These are phyloP conservation scores for Drosophila neonasuta DNA, from an alignment of 2,888 invertebrate species.

Conservation along the genomic window DNA sequence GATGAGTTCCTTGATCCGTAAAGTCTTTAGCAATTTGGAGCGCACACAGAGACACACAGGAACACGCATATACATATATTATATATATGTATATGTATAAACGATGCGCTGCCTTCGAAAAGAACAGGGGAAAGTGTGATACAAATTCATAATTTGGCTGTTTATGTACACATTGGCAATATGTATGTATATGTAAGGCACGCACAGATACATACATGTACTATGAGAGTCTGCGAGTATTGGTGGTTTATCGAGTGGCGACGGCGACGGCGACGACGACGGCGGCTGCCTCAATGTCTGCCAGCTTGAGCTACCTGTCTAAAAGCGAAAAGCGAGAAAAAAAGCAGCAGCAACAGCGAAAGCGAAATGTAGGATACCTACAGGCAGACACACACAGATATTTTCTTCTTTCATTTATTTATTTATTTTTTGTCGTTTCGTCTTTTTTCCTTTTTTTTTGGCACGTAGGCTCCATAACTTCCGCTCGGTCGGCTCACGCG, in stretches of 20 bases:
- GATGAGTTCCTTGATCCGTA: constrained; percentile 78
- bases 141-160: constrained; percentile 76
- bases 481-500: constrained; percentile 64
- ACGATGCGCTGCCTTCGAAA: neutral
- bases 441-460: constrained; percentile 42
- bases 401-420: constrained; percentile 12
- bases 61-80: constrained; percentile 14
- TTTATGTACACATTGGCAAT: constrained; percentile 55
- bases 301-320: constrained; percentile 61
- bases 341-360: constrained; percentile 47
- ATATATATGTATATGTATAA: neutral
- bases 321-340: constrained; percentile 35
- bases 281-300: constrained; percentile 63
- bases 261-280: constrained; percentile 26
- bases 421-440: constrained; percentile 13
- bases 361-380: constrained; percentile 48
- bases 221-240: constrained; percentile 40
- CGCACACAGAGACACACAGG: constrained; percentile 36
- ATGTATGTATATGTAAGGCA: constrained; percentile 31
- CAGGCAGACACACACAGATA: constrained; percentile 22
- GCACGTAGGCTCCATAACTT: constrained; percentile 72
- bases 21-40: constrained; percentile 64
- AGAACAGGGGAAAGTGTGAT: constrained; percentile 61
- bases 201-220: constrained; percentile 21
- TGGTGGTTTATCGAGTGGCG: constrained; percentile 65